Evolutionary conservation across 1,140 invertebrate species (phyloP).

Genomic region (Heliconius eleuchia): DNA sequence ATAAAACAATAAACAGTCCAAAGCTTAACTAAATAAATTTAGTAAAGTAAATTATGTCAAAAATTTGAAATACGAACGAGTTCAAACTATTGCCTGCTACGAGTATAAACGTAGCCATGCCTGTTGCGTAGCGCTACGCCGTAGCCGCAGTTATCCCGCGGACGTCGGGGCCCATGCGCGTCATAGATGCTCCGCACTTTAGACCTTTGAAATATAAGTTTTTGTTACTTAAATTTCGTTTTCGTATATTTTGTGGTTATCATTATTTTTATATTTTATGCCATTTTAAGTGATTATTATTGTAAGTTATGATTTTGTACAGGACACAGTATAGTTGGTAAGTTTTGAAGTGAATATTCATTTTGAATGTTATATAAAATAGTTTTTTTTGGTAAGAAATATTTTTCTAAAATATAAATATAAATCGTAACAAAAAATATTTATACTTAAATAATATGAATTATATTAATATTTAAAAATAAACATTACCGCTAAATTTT

Average conservation of each 20-base stretch:
- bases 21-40: no score
- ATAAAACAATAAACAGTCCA: no score
- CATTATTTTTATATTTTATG: neutral
- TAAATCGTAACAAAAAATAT: no score
- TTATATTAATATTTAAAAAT: no score
- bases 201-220: conserved; percentile 14
- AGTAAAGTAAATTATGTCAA: neutral
- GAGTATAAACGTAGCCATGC: conserved; percentile 39
- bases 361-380: neutral
- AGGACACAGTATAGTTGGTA: conserved; percentile 27
- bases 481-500: no score
- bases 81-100: conserved; percentile 6
- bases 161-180: conserved; percentile 49
- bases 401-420: no score
- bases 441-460: no score
- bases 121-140: conserved; percentile 57
- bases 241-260: conserved; percentile 2
- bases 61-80: neutral
- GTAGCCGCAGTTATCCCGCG: conserved; percentile 51
- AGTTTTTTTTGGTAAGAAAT: no score
- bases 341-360: neutral
- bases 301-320: conserved; percentile 12
- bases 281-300: neutral
- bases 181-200: conserved; percentile 38
- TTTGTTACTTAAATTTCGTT: neutral